phyloP scores from a whole-genome alignment of 2,113 vertebrate species.

The Hyla sarda region DNA sequence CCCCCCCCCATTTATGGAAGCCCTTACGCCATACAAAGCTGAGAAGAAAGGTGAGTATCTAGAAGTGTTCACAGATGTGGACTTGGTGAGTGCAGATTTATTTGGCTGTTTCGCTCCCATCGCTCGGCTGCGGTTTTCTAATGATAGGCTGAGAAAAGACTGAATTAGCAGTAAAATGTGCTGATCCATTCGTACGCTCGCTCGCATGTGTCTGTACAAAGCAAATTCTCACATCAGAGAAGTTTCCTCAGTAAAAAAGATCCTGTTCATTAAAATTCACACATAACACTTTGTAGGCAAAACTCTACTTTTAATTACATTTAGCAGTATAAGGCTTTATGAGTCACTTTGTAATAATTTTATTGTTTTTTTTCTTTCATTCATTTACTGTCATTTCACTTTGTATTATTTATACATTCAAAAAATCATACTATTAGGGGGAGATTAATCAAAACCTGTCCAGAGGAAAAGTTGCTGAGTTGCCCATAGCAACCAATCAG shows the following conservation, averaged over 20 bases:
- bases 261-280: not conserved
- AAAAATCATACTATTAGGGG: too few species aligned
- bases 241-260: not conserved
- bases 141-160: constrained; percentile 1
- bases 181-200: not conserved
- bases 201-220: constrained; percentile 2
- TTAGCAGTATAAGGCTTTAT: not conserved
- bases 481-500: too few species aligned
- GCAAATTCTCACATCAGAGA: not conserved
- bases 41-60: not conserved
- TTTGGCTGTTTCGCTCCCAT: not conserved
- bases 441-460: too few species aligned
- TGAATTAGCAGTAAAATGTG: constrained; percentile 26
- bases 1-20: not conserved
- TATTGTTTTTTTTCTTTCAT: too few species aligned
- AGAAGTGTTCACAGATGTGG: constrained; percentile 9
- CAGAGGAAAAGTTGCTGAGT: too few species aligned
- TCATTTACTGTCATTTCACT: too few species aligned
- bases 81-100: not conserved
- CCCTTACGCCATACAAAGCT: not conserved
- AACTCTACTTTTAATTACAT: not conserved
- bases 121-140: constrained; percentile 16
- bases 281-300: not conserved
- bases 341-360: not conserved
- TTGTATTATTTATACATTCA: too few species aligned